phyloP scores from a whole-genome alignment of 2,113 vertebrate species.

The Onychostruthus taczanowskii region DNA sequence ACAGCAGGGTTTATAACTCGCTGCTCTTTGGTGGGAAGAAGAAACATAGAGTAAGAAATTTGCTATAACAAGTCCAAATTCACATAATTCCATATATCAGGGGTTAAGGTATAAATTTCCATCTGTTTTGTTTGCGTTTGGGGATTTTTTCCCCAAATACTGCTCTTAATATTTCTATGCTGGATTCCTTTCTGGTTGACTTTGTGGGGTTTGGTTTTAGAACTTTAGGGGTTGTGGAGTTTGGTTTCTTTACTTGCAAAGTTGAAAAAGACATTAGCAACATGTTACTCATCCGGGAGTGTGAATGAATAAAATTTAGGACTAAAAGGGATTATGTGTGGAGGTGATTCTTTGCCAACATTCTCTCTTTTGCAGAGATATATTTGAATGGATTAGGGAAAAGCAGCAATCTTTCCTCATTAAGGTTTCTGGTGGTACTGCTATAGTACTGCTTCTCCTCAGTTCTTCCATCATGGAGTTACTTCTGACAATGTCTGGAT shows the following conservation, averaged over 20 bases:
- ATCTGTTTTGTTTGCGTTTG: background rate
- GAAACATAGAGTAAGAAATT: background rate
- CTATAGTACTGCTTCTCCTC: background rate
- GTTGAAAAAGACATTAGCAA: background rate
- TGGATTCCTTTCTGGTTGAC: background rate
- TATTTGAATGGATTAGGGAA: background rate
- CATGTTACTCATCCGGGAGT: background rate
- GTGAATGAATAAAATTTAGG: background rate
- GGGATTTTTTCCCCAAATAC: accelerated
- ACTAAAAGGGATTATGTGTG: background rate
- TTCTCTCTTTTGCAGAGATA: background rate
- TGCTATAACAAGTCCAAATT: background rate
- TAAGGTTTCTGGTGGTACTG: background rate
- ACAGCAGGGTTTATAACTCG: background rate
- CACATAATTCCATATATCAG: background rate
- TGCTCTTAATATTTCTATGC: background rate
- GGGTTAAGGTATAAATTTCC: background rate
- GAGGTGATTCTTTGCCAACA: background rate
- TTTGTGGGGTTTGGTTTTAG: background rate
- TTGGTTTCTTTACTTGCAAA: background rate
- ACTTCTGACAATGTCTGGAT: background rate
- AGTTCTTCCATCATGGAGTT: background rate
- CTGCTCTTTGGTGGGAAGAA: background rate
- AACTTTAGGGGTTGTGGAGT: background rate
- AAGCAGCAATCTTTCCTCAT: background rate